Evolutionary conservation across 53 echinoderm and acorn worm genomes (phyloP), one percentile per base, ranked within the genome.

Genomic region (Holothuria leucospilota): DNA sequence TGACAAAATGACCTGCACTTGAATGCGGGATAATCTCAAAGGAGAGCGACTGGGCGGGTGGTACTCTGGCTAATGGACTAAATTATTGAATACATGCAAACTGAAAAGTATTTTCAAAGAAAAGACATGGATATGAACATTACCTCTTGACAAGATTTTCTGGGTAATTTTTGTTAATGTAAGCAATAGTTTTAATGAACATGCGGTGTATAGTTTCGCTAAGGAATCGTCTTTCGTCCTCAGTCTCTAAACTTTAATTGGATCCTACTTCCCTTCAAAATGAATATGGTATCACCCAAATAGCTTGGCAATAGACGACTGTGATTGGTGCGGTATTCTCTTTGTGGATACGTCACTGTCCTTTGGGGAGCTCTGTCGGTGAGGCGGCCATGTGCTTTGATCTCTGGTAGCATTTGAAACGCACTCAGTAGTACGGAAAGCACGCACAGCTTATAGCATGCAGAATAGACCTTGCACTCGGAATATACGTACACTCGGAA

Each of bases 301-400:
- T 66, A 83, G 51, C 84, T 83, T 67, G 28, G 39, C 39, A 83
- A 66, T 83, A 14, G 25, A 28, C 39, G 30, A 27, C 69, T 86
- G 62, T 95, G 95, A 99, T 99, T 99, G 99, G 99, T 87, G 99
- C 99, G 99, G 99, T 94, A 90, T 90, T 84, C 92, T 89, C 90
- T 99, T 95, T 95, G 93, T 86, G 99, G 85, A 82, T 85, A 99
- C 99, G 99, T 99, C 99, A 99, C 93, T 93, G 93, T 93, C 99
- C 99, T 99, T 95, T 94, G 99, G 99, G 99, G 95, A 93, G 93
- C 92, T 87, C 87, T 83, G 84, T 83, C 84, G 84, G 84, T 83
- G 95, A 90, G 95, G 95, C 99, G 99, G 99, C 95, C 99, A 92
- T 93, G 92, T 95, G 95, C 98, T 99, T 99, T 99, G 99, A 99